phyloP scores from a whole-genome alignment of 2,113 vertebrate genomes.

The Salvelinus fontinalis region DNA sequence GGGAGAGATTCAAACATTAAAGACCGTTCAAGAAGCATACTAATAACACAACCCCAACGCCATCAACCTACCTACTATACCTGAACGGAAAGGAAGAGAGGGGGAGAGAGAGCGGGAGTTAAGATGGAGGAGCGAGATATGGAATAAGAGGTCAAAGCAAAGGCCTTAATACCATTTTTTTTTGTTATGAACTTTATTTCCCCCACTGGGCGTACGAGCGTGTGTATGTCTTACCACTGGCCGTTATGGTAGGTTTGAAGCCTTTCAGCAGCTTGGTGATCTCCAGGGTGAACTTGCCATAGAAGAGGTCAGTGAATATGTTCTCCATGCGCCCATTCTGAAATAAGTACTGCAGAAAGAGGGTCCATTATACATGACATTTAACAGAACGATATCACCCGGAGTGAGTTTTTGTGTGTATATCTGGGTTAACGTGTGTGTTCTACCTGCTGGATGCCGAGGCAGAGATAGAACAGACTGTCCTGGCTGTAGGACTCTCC shows the following conservation, averaged over 20 bases:
- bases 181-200: too few relatives aligned
- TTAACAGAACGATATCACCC: too few relatives aligned
- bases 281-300: slow-evolving; percentile 89
- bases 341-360: slow-evolving; percentile 86
- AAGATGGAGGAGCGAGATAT: too few relatives aligned
- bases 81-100: too few relatives aligned
- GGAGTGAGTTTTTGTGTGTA: too few relatives aligned
- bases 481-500: slow-evolving; percentile 89
- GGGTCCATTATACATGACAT: not conserved
- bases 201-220: too few relatives aligned
- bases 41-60: too few relatives aligned
- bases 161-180: too few relatives aligned
- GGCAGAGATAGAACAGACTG: slow-evolving; percentile 97
- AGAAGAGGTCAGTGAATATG: slow-evolving; percentile 96
- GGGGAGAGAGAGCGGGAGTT: too few relatives aligned
- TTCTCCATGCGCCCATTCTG: slow-evolving; percentile 97
- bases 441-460: slow-evolving; percentile 95
- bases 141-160: too few relatives aligned
- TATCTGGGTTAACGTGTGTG: not conserved
- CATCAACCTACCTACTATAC: too few relatives aligned
- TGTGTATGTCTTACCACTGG: slow-evolving; percentile 79
- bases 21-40: not conserved
- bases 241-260: slow-evolving; percentile 88
- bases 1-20: too few relatives aligned
- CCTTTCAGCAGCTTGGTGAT: slow-evolving; percentile 87